Percentiles rank a stretch among this genome's conserved stretches.
Evolutionary conservation across 2,797 vertebrate genomes (phyloP).

Genomic region (Bradypodion pumilum): DNA sequence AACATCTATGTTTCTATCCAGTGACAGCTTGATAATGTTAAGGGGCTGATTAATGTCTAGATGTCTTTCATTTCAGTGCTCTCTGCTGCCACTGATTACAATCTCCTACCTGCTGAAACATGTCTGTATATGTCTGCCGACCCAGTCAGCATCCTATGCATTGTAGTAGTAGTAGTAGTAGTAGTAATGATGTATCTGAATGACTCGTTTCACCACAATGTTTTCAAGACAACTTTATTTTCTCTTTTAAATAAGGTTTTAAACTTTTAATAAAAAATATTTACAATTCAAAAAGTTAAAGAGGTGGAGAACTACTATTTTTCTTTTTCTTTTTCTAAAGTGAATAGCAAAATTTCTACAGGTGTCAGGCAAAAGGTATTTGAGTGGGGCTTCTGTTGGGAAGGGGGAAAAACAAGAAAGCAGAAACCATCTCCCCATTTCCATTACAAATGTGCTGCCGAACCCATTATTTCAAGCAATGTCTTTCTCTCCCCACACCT

Average conservation of each 20-base stretch:
- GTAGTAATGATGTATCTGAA: background rate
- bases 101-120: background rate
- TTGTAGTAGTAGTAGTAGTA: too few relatives aligned
- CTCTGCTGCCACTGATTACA: background rate
- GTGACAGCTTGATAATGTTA: background rate
- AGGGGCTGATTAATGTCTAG: too few relatives aligned
- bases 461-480: conserved; percentile 64
- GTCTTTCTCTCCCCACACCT: conserved; percentile 26
- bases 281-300: background rate
- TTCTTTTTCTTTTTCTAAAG: background rate
- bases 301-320: background rate
- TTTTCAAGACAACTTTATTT: background rate
- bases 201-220: background rate
- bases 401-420: conserved; percentile 35
- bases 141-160: background rate
- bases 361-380: conserved; percentile 43
- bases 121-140: background rate
- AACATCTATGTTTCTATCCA: background rate
- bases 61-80: background rate
- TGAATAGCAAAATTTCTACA: background rate
- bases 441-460: conserved; percentile 33
- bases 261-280: background rate
- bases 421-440: conserved; percentile 31
- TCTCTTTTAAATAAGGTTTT: background rate
- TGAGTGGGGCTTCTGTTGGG: conserved; percentile 52